phyloP scores from a whole-genome alignment of 2,113 vertebrate genomes.

The Tor tambroides region DNA sequence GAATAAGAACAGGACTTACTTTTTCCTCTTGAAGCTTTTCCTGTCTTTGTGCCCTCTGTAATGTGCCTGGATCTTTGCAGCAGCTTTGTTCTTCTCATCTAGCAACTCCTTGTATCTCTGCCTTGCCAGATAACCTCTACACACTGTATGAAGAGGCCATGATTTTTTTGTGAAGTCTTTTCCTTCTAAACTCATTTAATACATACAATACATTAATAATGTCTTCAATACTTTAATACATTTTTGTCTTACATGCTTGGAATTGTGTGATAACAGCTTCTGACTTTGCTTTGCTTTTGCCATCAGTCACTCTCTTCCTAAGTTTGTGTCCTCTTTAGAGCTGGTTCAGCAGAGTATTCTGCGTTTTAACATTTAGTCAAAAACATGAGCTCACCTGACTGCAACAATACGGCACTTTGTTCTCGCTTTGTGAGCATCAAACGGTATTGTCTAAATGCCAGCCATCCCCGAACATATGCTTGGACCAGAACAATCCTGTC shows the following conservation, averaged over 20 bases:
- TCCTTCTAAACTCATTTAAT: not conserved
- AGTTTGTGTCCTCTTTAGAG: conserved; percentile 72
- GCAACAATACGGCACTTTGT: no score
- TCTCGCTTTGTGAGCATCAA: no score
- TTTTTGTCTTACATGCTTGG: conserved; percentile 76
- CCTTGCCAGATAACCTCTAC: conserved; percentile 85
- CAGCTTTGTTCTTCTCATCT: conserved; percentile 80
- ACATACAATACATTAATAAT: no score
- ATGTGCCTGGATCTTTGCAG: conserved; percentile 82
- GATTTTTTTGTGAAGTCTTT: not conserved
- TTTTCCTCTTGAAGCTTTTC: conserved; percentile 82
- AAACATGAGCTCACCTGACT: no score
- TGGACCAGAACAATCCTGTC: no score
- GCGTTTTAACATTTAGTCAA: not conserved
- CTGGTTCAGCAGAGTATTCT: not conserved
- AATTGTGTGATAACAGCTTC: conserved; percentile 74
- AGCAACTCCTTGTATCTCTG: conserved; percentile 78
- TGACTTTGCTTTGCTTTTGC: conserved; percentile 74
- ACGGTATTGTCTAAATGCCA: no score
- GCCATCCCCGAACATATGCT: no score
- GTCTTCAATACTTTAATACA: not conserved
- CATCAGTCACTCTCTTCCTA: conserved; percentile 73
- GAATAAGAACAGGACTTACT: conserved; percentile 68
- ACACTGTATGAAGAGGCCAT: conserved; percentile 73
- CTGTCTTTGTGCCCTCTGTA: conserved; percentile 85